A percentile compares a stretch with the other conserved stretches of the same genome.
Conservation (phyloP, 2,113 vertebrate species). For the Sardina pilchardus region DNA sequence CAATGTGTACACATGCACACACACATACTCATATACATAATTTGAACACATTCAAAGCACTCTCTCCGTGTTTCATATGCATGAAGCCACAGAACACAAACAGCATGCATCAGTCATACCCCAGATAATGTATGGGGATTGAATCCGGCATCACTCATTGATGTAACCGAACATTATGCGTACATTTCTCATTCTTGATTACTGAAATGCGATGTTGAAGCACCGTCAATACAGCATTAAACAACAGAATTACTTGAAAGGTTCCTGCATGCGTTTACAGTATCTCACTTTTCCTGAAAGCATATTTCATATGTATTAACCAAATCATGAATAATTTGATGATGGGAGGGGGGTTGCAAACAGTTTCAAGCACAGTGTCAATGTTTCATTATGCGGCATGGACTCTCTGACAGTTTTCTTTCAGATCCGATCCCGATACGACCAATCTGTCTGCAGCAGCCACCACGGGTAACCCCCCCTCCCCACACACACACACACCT, state of each 20-base stretch:
- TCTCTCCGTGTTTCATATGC: conserved; percentile 4
- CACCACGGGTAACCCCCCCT: background rate
- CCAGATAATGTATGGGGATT: background rate
- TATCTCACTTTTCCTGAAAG: background rate
- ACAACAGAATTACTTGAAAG: background rate
- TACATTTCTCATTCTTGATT: background rate
- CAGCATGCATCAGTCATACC: background rate
- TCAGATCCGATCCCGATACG: background rate
- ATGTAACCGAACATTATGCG: background rate
- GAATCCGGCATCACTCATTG: background rate
- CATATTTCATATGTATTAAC: background rate
- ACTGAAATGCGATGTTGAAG: background rate
- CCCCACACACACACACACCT: too few species aligned
- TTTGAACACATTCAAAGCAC: background rate
- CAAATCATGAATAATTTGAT: background rate
- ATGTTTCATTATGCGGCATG: background rate
- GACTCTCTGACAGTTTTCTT: background rate
- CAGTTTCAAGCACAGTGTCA: background rate
- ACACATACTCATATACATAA: conserved; percentile 18
- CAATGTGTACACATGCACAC: background rate
- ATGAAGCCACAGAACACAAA: conserved; percentile 19
- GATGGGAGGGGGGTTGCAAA: background rate
- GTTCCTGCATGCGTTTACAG: background rate
- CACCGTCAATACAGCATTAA: background rate
- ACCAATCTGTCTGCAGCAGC: background rate